Base-by-base conservation (phyloP, 2,797 vertebrate genomes). In the Leuciscus waleckii region DNA sequence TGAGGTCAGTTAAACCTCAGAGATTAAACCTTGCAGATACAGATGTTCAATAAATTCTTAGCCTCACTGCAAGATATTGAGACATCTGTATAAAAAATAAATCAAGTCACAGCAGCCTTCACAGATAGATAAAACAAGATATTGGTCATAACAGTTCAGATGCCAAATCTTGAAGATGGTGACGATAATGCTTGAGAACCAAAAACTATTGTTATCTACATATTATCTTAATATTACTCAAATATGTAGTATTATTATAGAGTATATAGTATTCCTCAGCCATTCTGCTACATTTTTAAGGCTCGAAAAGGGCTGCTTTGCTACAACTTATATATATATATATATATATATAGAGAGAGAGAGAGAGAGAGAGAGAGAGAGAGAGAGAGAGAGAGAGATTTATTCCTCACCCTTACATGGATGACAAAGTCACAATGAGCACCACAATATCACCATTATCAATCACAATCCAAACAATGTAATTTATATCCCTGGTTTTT, bases 181-280 rank as follows among this genome's bases (percentile, higher is more conserved):
- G 41, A 63, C 10, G 3, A 51, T 51, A 39, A 77, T 39, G 21
- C 21, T 32, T 75, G 19, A 21, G 9, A 65, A 46, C n/a, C n/a
- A 78, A 7, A 63, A 26, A 69, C 1, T 41, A 26, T 74, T 32
- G 17, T 74, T 23, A 41, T 17, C 2, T 39, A 56, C 9, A 39
- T 58, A n/a, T n/a, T 56, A 32, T 75, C 11, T 51, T 21, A 14
- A 37, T 37, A 54, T 65, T 88, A 89, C 88, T 91, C 73, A 87
- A 74, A 81, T 32, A 46, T 5, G 68, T 81, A 71, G 88, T 43
- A 13, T 4, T 46, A 41, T 41, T 41, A 41, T 41, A 11, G 41
- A 41, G 41, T 41, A 41, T 41, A 41, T 35, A 5, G 67, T 87
- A 26, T 88, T 84, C 85, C 87, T 87, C 73, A 89, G 2, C 43